Conservation (phyloP, 2,113 vertebrate species). For the Burhinus oedicnemus region DNA sequence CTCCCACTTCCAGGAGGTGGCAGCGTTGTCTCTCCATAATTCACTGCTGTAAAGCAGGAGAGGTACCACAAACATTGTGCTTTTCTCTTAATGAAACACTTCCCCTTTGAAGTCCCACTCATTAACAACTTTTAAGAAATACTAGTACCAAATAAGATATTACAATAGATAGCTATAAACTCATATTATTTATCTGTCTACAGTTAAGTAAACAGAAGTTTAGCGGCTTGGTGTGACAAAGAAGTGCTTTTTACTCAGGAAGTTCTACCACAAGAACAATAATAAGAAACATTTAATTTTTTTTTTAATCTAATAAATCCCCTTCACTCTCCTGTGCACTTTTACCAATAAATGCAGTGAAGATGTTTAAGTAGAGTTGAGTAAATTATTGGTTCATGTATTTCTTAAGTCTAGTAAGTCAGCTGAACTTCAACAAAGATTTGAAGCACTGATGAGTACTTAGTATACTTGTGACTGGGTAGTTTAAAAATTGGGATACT, state of each 20-base stretch:
- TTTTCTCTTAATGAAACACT: neutral
- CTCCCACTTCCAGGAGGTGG: slow-evolving; percentile 23
- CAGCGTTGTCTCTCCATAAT: neutral
- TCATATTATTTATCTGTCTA: neutral
- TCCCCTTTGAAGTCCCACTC: neutral
- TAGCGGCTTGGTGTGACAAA: neutral
- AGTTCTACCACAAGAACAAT: neutral
- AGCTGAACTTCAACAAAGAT: neutral
- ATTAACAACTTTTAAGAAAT: neutral
- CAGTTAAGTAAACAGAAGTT: neutral
- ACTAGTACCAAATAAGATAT: neutral
- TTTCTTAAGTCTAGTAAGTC: neutral
- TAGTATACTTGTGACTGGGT: neutral
- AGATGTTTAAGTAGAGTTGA: neutral
- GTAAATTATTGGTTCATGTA: neutral
- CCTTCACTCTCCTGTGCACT: neutral
- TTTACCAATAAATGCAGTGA: neutral
- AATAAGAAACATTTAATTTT: neutral
- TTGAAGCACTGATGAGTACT: neutral
- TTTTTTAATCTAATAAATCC: neutral
- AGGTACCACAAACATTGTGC: neutral
- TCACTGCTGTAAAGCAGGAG: neutral
- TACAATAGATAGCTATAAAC: neutral
- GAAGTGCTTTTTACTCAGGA: neutral
- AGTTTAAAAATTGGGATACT: neutral